These are phyloP conservation scores for Opisthograptis luteolata DNA, from an alignment of 2,888 invertebrate genomes.

Conservation along the genomic window DNA sequence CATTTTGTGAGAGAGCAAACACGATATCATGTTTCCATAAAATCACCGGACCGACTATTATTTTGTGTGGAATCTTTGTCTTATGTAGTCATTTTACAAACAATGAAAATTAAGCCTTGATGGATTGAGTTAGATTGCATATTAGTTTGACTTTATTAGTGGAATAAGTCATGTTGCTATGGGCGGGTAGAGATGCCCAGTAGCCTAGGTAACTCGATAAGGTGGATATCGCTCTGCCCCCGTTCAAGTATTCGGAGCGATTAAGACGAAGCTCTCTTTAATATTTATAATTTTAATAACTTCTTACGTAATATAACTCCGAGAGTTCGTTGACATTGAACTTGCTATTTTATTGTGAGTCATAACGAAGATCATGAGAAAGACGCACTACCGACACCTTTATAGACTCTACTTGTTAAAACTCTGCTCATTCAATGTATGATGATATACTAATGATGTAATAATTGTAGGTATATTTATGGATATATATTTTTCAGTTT, in stretches of 20 bases:
- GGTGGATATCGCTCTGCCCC: slow-evolving; percentile 79
- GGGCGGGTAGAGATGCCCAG: slow-evolving; percentile 67
- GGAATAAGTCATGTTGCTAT: slow-evolving; percentile 49
- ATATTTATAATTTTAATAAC: slow-evolving; percentile 54
- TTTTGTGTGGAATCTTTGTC: slow-evolving; percentile 61
- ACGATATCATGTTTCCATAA: slow-evolving; percentile 82
- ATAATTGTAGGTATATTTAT: no score
- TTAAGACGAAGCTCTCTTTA: slow-evolving; percentile 78
- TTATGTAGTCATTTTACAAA: slow-evolving; percentile 43
- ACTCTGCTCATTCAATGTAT: no score
- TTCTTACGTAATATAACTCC: slow-evolving; percentile 38
- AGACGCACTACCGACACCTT: no score
- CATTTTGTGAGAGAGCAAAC: slow-evolving; percentile 80
- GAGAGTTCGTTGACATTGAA: slow-evolving; percentile 26
- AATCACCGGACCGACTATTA: slow-evolving; percentile 83
- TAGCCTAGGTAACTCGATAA: slow-evolving; percentile 84
- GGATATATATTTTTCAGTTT: no score
- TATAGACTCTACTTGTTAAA: no score
- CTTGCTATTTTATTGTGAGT: slow-evolving; percentile 9
- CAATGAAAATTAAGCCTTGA: slow-evolving; percentile 42
- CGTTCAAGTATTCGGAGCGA: slow-evolving; percentile 79
- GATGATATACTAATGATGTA: no score
- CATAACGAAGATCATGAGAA: slow-evolving; percentile 1
- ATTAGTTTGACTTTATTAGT: slow-evolving; percentile 26
- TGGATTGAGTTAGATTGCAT: slow-evolving; percentile 29